phyloP scores from a whole-genome alignment of 1,140 invertebrate genomes.

The Brachystomella parvula region DNA sequence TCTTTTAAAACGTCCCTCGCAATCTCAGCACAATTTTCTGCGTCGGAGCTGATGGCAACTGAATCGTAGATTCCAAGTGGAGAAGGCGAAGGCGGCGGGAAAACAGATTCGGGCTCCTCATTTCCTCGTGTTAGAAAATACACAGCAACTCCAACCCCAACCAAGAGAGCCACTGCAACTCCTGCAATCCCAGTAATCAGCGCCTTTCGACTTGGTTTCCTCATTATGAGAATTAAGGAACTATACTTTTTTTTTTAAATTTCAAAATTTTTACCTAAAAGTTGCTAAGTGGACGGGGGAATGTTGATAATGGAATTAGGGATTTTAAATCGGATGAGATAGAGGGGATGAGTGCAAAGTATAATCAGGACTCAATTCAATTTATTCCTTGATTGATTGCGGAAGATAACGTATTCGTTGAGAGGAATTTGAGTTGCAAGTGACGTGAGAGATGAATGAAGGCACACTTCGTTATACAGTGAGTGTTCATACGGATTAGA shows the following conservation, averaged over 20 bases:
- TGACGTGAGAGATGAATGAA: not conserved
- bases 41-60: conserved; percentile 41
- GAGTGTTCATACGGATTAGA: too few species aligned
- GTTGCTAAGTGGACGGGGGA: not conserved
- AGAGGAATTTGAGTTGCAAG: too few species aligned
- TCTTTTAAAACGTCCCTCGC: conserved; percentile 39
- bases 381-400: not conserved
- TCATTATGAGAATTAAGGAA: not conserved
- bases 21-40: conserved; percentile 40
- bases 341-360: not conserved
- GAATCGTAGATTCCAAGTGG: conserved; percentile 32
- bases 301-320: not conserved
- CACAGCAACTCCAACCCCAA: not conserved
- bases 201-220: not conserved
- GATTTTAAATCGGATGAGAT: not conserved
- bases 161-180: not conserved
- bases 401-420: not conserved
- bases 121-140: not conserved
- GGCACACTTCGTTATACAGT: too few species aligned
- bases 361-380: not conserved
- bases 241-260: not conserved
- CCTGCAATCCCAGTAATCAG: not conserved
- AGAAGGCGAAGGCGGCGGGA: conserved; percentile 11
- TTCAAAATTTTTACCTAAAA: too few species aligned
- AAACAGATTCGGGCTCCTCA: not conserved